Evolutionary conservation across 2,888 invertebrate genomes (phyloP).

Genomic region (Ramazzottius varieornatus): DNA sequence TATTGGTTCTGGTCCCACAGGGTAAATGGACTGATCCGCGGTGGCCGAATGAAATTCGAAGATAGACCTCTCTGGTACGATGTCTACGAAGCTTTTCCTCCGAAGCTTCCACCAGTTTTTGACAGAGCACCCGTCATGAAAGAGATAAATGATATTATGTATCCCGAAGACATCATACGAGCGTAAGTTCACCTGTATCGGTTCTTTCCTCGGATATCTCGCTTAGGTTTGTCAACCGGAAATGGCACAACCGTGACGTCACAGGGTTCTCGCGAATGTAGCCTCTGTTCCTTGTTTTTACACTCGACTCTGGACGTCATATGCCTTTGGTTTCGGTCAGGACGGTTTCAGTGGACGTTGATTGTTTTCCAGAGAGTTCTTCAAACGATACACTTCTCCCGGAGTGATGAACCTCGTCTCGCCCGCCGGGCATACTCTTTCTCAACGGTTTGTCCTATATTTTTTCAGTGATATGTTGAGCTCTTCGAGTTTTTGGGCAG

Average conservation of each 20-base stretch:
- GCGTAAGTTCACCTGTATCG: conserved; percentile 7
- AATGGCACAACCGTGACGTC: neutral
- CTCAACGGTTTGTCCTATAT: neutral
- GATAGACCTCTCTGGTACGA: conserved; percentile 80
- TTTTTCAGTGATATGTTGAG: no score
- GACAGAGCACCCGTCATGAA: conserved; percentile 23
- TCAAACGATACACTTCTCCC: neutral
- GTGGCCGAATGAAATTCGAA: conserved; percentile 47
- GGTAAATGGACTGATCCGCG: conserved; percentile 44
- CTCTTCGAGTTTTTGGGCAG: neutral
- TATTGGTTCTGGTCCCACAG: no score
- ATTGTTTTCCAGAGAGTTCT: neutral
- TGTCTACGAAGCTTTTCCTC: conserved; percentile 67
- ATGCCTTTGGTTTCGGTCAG: no score
- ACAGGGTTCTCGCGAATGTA: neutral
- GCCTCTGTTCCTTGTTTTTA: no score
- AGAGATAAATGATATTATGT: conserved; percentile 14
- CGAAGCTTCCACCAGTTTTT: conserved; percentile 49
- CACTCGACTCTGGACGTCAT: no score
- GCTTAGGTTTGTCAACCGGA: neutral
- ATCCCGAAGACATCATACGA: conserved; percentile 16
- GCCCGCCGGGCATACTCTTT: neutral
- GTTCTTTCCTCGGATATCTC: neutral
- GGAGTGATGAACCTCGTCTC: neutral
- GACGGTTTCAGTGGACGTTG: no score